A percentile compares a stretch with the other conserved stretches of the same genome.
Evolutionary conservation across 2,797 vertebrate species (phyloP).

Genomic region (Natrix natrix): DNA sequence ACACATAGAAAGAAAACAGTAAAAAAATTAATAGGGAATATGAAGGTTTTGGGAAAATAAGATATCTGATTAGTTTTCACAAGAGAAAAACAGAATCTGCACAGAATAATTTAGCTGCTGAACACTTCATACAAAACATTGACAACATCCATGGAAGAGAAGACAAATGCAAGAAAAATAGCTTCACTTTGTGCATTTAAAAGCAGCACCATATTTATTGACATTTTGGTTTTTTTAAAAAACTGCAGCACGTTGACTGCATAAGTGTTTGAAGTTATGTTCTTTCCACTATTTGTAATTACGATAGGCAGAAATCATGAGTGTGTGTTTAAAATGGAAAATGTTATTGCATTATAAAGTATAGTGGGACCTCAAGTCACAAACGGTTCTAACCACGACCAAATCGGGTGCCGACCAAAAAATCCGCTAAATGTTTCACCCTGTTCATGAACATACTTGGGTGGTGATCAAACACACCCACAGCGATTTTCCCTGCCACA

Average conservation of each 20-base stretch:
- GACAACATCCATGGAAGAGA: background rate
- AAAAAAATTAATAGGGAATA: background rate
- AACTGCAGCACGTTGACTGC: background rate
- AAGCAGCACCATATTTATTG: background rate
- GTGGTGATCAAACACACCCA: no score
- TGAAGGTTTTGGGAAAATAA: background rate
- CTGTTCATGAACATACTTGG: no score
- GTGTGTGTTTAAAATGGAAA: background rate
- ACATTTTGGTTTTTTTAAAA: background rate
- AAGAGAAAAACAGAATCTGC: background rate
- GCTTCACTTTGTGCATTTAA: background rate
- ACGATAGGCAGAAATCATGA: background rate
- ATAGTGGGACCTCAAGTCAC: no score
- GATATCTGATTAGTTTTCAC: background rate
- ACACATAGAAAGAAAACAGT: constrained; percentile 3
- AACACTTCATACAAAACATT: background rate
- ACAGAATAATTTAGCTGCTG: background rate
- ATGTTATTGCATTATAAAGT: no score
- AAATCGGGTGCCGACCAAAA: no score
- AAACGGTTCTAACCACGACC: no score
- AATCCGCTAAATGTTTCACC: no score
- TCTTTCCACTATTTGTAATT: background rate
- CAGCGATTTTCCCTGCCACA: no score
- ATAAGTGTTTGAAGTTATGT: background rate
- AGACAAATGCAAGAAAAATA: background rate